Conservation (phyloP, 2,888 invertebrate species). For the Drosophila mimetica region DNA sequence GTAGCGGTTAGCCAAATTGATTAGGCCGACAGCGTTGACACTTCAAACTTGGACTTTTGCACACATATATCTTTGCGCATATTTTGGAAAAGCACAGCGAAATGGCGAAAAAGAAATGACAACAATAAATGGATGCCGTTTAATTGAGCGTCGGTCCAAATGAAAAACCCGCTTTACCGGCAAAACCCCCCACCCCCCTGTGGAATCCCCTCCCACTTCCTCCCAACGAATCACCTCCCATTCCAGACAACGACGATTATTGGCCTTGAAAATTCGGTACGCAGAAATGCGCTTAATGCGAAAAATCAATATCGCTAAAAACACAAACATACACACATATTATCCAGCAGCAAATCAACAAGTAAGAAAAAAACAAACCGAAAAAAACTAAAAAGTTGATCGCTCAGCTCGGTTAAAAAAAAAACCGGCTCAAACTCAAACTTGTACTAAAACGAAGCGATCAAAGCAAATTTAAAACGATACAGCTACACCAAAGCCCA, state of each 20-base stretch:
- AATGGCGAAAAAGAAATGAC: slow-evolving; percentile 29
- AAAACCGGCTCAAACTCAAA: slow-evolving; percentile 56
- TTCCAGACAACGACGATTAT: slow-evolving; percentile 39
- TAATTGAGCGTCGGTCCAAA: slow-evolving; percentile 62
- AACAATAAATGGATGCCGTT: slow-evolving; percentile 50
- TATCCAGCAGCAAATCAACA: slow-evolving; percentile 41
- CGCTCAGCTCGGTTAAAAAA: slow-evolving; percentile 13
- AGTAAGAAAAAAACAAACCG: slow-evolving; percentile 26
- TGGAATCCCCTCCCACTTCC: slow-evolving; percentile 13
- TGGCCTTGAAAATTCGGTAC: slow-evolving; percentile 77
- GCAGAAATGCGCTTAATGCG: slow-evolving; percentile 80
- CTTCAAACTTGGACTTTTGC: slow-evolving; percentile 50
- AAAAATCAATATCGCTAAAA: slow-evolving; percentile 77
- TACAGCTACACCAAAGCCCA: slow-evolving; percentile 40
- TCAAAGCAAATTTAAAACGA: slow-evolving; percentile 55
- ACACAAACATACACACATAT: slow-evolving; percentile 35
- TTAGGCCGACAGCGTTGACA: slow-evolving; percentile 69
- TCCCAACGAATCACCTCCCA: not conserved
- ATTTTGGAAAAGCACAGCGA: slow-evolving; percentile 39
- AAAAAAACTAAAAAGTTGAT: slow-evolving; percentile 40
- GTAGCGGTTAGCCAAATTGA: slow-evolving; percentile 61
- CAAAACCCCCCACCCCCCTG: slow-evolving; percentile 9
- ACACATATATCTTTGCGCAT: slow-evolving; percentile 58
- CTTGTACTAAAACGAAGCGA: slow-evolving; percentile 53
- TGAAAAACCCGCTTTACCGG: slow-evolving; percentile 66